A percentile compares a stretch with the other conserved stretches of the same genome.
Conservation (phyloP, 2,797 vertebrate genomes). For the Poeciliopsis gracilis region DNA sequence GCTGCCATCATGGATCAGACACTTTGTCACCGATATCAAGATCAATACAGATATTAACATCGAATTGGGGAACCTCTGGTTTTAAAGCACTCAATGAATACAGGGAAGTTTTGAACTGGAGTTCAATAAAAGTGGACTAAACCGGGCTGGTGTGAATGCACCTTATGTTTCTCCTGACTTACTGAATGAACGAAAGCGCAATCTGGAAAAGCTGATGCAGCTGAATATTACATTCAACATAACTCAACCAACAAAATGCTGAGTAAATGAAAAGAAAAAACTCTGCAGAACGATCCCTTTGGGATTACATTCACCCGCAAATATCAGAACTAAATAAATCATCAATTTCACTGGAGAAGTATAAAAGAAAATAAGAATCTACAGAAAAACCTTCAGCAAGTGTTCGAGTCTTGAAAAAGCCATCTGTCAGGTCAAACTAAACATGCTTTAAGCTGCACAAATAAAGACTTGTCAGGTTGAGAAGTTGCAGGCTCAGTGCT, state of each 20-base stretch:
- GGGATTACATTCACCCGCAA: no score
- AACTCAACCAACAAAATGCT: background rate
- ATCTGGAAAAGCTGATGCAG: background rate
- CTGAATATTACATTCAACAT: background rate
- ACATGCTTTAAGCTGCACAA: conserved; percentile 32
- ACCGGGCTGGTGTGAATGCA: no score
- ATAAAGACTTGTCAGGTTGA: conserved; percentile 42
- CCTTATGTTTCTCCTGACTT: background rate
- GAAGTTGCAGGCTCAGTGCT: conserved; percentile 38
- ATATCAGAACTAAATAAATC: background rate
- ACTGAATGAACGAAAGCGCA: background rate
- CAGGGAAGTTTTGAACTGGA: no score
- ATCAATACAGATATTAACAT: no score
- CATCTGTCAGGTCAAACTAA: conserved; percentile 9
- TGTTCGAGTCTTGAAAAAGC: conserved; percentile 7
- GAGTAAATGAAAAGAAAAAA: background rate
- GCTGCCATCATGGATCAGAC: no score
- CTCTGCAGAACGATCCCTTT: background rate
- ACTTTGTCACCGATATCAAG: no score
- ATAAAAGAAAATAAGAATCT: background rate
- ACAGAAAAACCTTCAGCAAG: background rate
- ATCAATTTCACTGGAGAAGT: background rate
- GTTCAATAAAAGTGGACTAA: no score
- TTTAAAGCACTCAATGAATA: no score
- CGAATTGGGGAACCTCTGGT: no score